phyloP scores from a whole-genome alignment of 2,888 invertebrate species.

The Chloroclysta siterata region DNA sequence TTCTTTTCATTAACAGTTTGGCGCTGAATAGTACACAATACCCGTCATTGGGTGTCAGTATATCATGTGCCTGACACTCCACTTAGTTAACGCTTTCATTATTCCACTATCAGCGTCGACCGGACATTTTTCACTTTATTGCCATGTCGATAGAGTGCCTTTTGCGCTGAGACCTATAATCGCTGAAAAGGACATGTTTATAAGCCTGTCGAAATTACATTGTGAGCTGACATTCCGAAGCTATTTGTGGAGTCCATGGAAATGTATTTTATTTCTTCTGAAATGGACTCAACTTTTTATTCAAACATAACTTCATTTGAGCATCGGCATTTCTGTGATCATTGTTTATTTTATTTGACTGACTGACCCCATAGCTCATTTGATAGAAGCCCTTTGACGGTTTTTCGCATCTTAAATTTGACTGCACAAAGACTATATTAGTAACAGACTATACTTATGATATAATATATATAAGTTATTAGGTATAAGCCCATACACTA shows the following conservation, averaged over 20 bases:
- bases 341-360: no score
- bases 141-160: conserved; percentile 11
- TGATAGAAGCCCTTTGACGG: no score
- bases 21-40: conserved; percentile 46
- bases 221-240: not conserved
- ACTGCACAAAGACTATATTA: no score
- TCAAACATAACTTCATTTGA: no score
- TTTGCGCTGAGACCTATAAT: conserved; percentile 12
- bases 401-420: no score
- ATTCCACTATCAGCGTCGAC: conserved; percentile 41
- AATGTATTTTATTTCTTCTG: not conserved
- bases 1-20: conserved; percentile 20
- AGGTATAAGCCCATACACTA: no score
- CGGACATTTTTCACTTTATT: conserved; percentile 6
- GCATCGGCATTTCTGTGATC: no score
- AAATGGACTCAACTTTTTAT: no score
- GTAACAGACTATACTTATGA: no score
- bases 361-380: no score
- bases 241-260: not conserved
- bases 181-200: conserved; percentile 3
- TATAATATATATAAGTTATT: no score
- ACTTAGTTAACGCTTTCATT: conserved; percentile 50
- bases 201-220: conserved; percentile 3
- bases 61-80: conserved; percentile 60
- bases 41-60: conserved; percentile 49